A percentile compares a stretch with the other conserved stretches of the same genome.
phyloP scores from a whole-genome alignment of 2,888 invertebrate genomes.

The Ferdinandea cuprea region DNA sequence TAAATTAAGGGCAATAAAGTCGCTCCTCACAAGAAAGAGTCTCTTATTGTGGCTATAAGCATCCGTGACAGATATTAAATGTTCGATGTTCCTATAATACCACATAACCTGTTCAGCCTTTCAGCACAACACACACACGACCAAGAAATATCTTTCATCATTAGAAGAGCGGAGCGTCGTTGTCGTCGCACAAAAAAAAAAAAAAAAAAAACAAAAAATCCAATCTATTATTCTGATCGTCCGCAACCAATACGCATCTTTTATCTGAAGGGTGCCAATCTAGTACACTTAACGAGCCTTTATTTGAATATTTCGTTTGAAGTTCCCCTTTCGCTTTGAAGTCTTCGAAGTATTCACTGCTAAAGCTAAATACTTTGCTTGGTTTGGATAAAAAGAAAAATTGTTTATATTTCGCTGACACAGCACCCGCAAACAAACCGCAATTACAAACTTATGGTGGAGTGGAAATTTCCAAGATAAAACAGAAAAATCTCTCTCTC shows the following conservation, averaged over 20 bases:
- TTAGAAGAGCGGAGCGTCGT: slow-evolving; percentile 11
- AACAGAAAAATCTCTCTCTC: not conserved
- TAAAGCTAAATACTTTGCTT: too few species aligned
- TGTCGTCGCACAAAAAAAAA: too few species aligned
- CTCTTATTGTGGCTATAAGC: not conserved
- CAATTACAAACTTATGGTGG: not conserved
- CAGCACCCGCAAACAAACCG: not conserved
- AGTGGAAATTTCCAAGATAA: slow-evolving; percentile 16
- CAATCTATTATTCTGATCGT: not conserved
- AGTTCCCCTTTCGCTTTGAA: slow-evolving; percentile 47
- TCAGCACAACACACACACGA: slow-evolving; percentile 6
- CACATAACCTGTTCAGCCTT: slow-evolving; percentile 33
- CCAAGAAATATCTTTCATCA: slow-evolving; percentile 11
- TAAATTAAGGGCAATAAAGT: slow-evolving; percentile 42
- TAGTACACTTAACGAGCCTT: slow-evolving; percentile 16
- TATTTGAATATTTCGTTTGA: slow-evolving; percentile 29
- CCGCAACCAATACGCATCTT: not conserved
- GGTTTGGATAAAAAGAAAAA: slow-evolving; percentile 8
- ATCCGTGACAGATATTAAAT: slow-evolving; percentile 28
- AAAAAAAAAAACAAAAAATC: too few species aligned
- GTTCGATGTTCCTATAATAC: too few species aligned
- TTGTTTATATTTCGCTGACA: slow-evolving; percentile 38
- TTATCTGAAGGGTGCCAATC: slow-evolving; percentile 24
- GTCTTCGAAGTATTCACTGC: slow-evolving; percentile 1
- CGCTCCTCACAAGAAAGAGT: slow-evolving; percentile 8